phyloP scores from a whole-genome alignment of 2,113 vertebrate genomes.

The Cochlearius cochlearius region DNA sequence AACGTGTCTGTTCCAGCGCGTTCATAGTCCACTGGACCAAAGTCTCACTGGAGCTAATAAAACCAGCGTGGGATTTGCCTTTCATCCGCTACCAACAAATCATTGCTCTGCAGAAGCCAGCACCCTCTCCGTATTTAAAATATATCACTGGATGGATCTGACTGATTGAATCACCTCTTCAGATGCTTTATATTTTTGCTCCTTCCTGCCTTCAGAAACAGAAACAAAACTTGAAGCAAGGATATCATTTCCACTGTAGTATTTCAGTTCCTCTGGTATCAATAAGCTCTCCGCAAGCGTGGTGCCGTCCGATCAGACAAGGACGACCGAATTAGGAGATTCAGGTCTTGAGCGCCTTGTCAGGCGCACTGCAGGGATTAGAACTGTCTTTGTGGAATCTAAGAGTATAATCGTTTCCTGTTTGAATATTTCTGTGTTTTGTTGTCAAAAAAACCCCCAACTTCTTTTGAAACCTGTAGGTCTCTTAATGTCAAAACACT shows the following conservation, averaged over 20 bases:
- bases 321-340: background rate
- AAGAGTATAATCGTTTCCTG: background rate
- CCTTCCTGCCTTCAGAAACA: background rate
- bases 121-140: background rate
- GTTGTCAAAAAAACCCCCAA: background rate
- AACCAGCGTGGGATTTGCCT: background rate
- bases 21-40: background rate
- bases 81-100: background rate
- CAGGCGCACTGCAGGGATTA: background rate
- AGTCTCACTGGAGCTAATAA: background rate
- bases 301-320: background rate
- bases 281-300: background rate
- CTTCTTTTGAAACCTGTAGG: background rate
- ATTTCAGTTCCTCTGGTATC: background rate
- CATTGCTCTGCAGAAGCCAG: background rate
- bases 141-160: background rate
- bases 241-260: too few relatives aligned
- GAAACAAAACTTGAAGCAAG: background rate
- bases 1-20: background rate
- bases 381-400: background rate
- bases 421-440: background rate
- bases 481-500: background rate
- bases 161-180: background rate
- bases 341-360: background rate
- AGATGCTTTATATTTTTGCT: background rate